Base-by-base conservation (phyloP, 1,140 invertebrate genomes). In the Drosophila virilis region DNA sequence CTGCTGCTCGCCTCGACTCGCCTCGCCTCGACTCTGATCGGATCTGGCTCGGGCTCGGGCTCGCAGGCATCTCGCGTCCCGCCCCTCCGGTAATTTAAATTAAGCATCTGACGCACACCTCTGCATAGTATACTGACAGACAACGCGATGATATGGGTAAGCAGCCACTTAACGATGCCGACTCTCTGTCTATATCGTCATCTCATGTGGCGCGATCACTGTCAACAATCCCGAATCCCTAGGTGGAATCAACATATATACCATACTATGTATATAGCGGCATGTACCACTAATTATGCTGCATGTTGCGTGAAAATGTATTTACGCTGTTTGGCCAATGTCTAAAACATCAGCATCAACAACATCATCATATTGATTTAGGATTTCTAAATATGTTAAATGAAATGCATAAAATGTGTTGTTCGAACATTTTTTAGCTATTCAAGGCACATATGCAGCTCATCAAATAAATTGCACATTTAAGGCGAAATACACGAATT, bases 21-120 rank as follows among this genome's bases (percentile, higher is more conserved):
- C 22, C 22, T 28, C 22, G 22, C 2, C 22, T 28, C 22, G 22
- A 3, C 2, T 28, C 22, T 4, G 22, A 28, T 5, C 22, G 22
- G 22, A 28, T 28, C 22, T 22, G 22, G 22, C 3, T 28, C 22
- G 22, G 22, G 22, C 22, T n/a, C 28, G 15, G 22, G 42, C 40
- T 55, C 52, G 48, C 61, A 40, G 51, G 37, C 61, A 52, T 74
- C 57, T 42, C 50, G 55, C 52, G 71, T 54, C 54, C 79, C 77
- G 73, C 84, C 84, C 78, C 83, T 77, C 46, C 69, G 69, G 84
- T 88, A 88, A 89, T 88, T 89, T 89, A 88, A 88, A 88, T 88
- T 88, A 88, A 88, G 84, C 84, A 89, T 89, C 84, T 88, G 84
- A 88, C 84, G 85, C 84, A 86, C 83, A 86, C 83, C 76, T 88